Conservation (phyloP, 1,140 invertebrate species). For the Macrobrachium rosenbergii region DNA sequence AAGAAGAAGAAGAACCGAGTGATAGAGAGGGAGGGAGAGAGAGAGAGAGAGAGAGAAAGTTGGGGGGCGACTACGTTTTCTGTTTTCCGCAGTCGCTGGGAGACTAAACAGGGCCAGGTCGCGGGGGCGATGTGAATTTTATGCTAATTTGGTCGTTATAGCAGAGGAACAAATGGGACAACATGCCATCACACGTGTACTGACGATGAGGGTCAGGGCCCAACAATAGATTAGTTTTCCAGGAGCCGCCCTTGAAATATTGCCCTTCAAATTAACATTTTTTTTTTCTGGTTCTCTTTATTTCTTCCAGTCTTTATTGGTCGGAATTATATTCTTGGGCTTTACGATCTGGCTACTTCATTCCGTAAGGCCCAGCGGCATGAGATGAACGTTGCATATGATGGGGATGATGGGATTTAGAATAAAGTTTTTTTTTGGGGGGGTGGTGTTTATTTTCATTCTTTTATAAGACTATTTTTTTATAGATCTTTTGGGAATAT, state of each 20-base stretch:
- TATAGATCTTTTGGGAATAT: no score
- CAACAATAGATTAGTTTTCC: conserved; percentile 38
- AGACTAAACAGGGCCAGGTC: conserved; percentile 20
- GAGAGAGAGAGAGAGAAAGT: not conserved
- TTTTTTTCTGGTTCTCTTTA: not conserved
- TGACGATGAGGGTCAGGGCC: not conserved
- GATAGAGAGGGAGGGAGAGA: not conserved
- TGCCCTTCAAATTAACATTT: conserved; percentile 19
- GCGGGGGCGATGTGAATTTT: conserved; percentile 52
- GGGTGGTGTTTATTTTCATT: no score
- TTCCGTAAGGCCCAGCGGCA: no score
- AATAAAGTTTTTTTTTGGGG: no score
- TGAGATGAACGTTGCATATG: no score
- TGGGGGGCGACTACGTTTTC: not conserved
- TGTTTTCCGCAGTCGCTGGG: not conserved
- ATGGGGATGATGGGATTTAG: no score
- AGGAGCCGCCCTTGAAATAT: conserved; percentile 8
- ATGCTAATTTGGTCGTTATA: conserved; percentile 60
- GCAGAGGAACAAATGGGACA: conserved; percentile 53
- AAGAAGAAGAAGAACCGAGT: not conserved
- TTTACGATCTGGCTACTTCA: no score
- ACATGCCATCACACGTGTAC: conserved; percentile 55
- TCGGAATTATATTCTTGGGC: no score
- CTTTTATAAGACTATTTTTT: no score
- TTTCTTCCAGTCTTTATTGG: no score